Evolutionary conservation across 2,797 vertebrate species (phyloP), one percentile per base, ranked within the genome.

Genomic region (Darevskia nairensis): DNA sequence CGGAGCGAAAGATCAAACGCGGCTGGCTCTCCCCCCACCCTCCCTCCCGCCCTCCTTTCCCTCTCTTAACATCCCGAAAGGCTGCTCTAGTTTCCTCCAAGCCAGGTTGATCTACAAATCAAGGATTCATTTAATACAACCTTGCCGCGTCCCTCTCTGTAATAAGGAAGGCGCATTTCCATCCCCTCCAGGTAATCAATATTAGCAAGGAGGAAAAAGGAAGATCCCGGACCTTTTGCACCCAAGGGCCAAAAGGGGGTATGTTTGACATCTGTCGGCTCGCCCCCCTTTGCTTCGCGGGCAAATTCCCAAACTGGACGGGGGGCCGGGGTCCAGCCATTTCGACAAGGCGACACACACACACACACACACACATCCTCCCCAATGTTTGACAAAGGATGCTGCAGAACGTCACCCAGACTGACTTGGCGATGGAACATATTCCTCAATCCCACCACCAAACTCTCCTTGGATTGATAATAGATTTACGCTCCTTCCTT

Each of bases 21-120:
- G 0, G 46, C 11, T 23, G 50, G 50, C 50, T 25, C 39, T 3
- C 8, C 2, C 3, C 1, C 32, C n/a, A 4, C 15, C 21, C 72
- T 5, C 77, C 6, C 78, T 5, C 84, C 64, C 6, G 3, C 79
- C 27, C 25, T 44, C 50, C 64, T 44, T 46, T 8, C 15, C 81
- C 35, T 61, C 35, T 59, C 66, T 64, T n/a, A 10, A 21, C 83
- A 68, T 68, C 77, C 82, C 64, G 13, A 23, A 85, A 74, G 66
- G 55, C n/a, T 23, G 6, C 1, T 75, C 27, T 0, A 17, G 8
- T 85, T 80, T 39, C 10, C 35, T 44, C 39, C 29, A 66, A 35
- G 39, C 11, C 7, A 27, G 69, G 59, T 35, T 50, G 69, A 75
- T 89, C 50, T 80, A 29, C 75, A 64, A 74, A 74, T 46, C 23